These are phyloP conservation scores for Herpetotheres cachinnans DNA, from an alignment of 2,113 vertebrate genomes.

Conservation along the genomic window DNA sequence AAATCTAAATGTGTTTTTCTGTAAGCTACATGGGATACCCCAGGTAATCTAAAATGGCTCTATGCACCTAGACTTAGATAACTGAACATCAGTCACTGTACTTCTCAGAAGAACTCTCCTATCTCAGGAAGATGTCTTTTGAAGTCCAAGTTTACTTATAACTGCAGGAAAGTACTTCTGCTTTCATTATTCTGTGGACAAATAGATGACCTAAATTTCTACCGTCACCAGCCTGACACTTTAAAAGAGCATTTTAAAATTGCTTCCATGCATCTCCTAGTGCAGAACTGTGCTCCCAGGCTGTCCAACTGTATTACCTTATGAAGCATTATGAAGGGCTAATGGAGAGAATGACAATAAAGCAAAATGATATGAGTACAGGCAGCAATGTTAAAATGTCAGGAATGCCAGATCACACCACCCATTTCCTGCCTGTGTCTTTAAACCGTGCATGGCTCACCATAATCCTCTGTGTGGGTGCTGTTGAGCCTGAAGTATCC, in stretches of 20 bases:
- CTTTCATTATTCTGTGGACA: neutral
- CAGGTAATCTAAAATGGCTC: neutral
- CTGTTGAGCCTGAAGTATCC: neutral
- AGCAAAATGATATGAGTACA: neutral
- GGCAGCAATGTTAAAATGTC: neutral
- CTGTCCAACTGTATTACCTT: neutral
- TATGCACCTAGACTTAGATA: neutral
- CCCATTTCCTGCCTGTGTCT: neutral
- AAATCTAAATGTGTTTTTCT: neutral
- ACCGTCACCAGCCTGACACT: neutral
- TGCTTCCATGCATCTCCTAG: neutral
- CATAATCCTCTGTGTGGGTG: neutral
- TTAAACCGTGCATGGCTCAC: neutral
- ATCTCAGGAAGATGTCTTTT: neutral
- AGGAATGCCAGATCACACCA: neutral
- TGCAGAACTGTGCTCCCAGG: neutral
- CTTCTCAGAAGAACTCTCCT: neutral
- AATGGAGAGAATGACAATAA: neutral
- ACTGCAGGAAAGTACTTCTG: neutral
- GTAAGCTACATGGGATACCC: neutral
- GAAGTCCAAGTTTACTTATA: neutral
- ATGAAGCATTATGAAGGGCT: neutral
- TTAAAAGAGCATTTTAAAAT: neutral
- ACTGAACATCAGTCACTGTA: neutral
- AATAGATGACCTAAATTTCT: neutral